Base-by-base conservation (phyloP, 53 echinoderm and acorn worm species). In the Hippasteria phrygiana region DNA sequence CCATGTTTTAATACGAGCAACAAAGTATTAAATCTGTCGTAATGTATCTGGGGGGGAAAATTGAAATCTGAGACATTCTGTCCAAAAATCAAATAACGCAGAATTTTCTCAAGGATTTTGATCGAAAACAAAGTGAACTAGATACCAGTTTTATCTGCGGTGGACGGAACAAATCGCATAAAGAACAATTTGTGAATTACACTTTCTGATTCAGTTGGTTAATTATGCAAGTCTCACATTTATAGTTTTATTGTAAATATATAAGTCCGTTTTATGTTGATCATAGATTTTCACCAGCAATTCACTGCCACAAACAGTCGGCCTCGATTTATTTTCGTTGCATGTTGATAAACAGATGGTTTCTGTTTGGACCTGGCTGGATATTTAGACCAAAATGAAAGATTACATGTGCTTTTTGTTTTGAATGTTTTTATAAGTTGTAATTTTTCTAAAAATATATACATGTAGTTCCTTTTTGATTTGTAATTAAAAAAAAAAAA, bases 161-260 rank as follows among this genome's bases (percentile, higher is more conserved):
- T n/a, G n/a, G n/a, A n/a, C n/a, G n/a, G n/a, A n/a, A n/a, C n/a
- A n/a, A n/a, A n/a, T n/a, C n/a, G n/a, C n/a, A n/a, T n/a, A n/a
- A n/a, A n/a, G n/a, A n/a, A n/a, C n/a, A n/a, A n/a, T n/a, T n/a
- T n/a, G n/a, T n/a, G n/a, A n/a, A n/a, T n/a, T n/a, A n/a, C n/a
- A n/a, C n/a, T 59, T 59, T 18, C 26, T 24, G 4, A 24, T 54
- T 7, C 7, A 7, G 59, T 59, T 59, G 55, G 10, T 55, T 55
- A 11, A 55, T 14, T 20, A 5, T 59, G 59, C 26, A 59, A 2
- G 26, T 22, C 1, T n/a, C 8, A 8, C n/a, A 3, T 59, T 24
- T 1, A 24, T 24, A 59, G 59, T 59, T 59, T 59, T 59, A 59
- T 59, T 59, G 59, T 59, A 59, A 59, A 59, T 59, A 59, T 59